Evolutionary conservation across 1,140 invertebrate species (phyloP), one percentile per base, ranked within the genome.

Genomic region (Vanessa tameamea): DNA sequence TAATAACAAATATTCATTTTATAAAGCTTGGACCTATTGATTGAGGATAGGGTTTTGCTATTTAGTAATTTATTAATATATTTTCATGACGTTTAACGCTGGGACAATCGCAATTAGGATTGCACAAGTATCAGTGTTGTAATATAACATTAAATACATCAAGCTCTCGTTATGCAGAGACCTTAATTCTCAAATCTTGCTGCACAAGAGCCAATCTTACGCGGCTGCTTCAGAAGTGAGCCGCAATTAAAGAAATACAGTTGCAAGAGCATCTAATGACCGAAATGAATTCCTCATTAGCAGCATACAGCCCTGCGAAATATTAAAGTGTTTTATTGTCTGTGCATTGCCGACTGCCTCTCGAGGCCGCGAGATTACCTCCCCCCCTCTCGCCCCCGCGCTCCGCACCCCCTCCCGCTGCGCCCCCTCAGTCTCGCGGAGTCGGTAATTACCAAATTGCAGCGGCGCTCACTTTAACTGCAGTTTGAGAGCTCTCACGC

Each of bases 361-460:
- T 80, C 79, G 76, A 78, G 79, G 75, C 76, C 79, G 76, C 79
- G 79, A 79, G 73, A 78, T 78, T 79, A 78, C 77, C 72, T 66
- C 69, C 72, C 47, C 61, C 51, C 48, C 47, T 59, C 64, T 47
- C 59, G 43, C 63, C 65, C 8, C 68, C 48, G 20, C 48, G 51
- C 68, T 7, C 66, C 47, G n/a, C 55, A 53, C 11, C 67, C 14
- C 69, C 15, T 57, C n/a, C 20, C 37, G 48, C 59, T 23, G 68
- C 26, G 8, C 72, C 31, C 51, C 69, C 68, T 61, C 68, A 69
- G 57, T 69, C 55, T 66, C 57, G 57, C 74, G 64, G 64, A 75
- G 76, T 69, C 76, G 64, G 77, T 82, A 87, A 87, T 87, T 86
- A 84, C 82, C 82, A 87, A 87, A 86, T 86, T 83, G 83, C 82